A percentile compares a stretch with the other conserved stretches of the same genome.
Conservation (phyloP, 2,797 vertebrate genomes). For the Hippoglossus hippoglossus region DNA sequence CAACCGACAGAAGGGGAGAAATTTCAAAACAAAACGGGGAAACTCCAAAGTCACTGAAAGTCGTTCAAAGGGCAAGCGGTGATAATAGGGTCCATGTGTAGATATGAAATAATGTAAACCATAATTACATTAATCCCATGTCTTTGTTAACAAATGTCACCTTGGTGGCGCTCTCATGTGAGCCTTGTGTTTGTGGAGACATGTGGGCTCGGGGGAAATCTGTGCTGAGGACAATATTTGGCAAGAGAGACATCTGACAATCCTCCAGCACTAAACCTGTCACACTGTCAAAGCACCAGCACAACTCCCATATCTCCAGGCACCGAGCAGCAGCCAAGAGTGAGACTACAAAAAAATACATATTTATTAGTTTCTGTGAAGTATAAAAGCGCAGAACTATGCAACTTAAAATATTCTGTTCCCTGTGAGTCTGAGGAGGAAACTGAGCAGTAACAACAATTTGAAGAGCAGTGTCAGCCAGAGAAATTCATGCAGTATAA, state of each 20-base stretch:
- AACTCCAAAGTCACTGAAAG: background rate
- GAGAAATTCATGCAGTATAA: slow-evolving; percentile 18
- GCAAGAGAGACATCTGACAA: slow-evolving; percentile 72
- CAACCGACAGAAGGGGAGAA: background rate
- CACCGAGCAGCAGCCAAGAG: slow-evolving; percentile 45
- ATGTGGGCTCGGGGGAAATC: slow-evolving; percentile 56
- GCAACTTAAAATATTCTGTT: slow-evolving; percentile 43
- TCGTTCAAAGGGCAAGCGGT: too few relatives aligned
- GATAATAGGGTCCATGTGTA: background rate
- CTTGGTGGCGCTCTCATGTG: slow-evolving; percentile 54
- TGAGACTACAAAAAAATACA: slow-evolving; percentile 49
- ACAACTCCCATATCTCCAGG: slow-evolving; percentile 54
- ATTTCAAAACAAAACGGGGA: background rate
- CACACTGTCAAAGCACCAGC: slow-evolving; percentile 68
- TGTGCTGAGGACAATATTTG: slow-evolving; percentile 65
- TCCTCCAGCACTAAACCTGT: slow-evolving; percentile 71
- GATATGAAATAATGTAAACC: slow-evolving; percentile 15
- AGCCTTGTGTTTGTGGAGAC: slow-evolving; percentile 56
- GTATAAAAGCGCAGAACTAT: slow-evolving; percentile 45
- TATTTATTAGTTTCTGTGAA: slow-evolving; percentile 65
- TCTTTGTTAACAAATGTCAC: slow-evolving; percentile 62
- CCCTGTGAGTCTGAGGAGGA: slow-evolving; percentile 34
- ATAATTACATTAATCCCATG: slow-evolving; percentile 52
- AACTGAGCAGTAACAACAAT: slow-evolving; percentile 14
- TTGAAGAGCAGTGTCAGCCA: slow-evolving; percentile 25